A percentile compares a stretch with the other conserved stretches of the same genome.
These are phyloP conservation scores for Tetheella fluctuosa DNA, from an alignment of 2,888 invertebrate genomes.

Conservation along the genomic window DNA sequence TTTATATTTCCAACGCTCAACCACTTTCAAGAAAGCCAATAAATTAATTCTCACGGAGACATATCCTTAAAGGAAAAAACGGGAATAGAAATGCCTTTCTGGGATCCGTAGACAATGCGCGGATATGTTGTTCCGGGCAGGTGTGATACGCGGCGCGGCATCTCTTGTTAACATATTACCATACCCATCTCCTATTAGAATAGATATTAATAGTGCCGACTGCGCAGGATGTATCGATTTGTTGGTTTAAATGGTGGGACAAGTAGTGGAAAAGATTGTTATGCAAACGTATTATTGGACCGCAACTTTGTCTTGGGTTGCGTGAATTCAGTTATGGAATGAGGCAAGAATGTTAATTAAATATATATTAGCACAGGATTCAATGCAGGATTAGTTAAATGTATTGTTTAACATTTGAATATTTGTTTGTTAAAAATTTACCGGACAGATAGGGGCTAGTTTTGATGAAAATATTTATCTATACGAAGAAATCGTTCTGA, in stretches of 20 bases:
- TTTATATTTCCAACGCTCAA: background rate
- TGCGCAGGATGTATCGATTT: conserved; percentile 44
- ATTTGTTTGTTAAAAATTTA: too few relatives aligned
- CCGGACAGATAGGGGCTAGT: too few relatives aligned
- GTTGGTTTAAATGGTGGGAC: conserved; percentile 22
- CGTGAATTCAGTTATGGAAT: background rate
- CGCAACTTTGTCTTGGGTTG: background rate
- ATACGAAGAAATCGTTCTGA: too few relatives aligned
- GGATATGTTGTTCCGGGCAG: conserved; percentile 79
- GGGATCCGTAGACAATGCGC: conserved; percentile 73
- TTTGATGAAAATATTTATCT: too few relatives aligned
- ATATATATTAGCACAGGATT: conserved; percentile 8
- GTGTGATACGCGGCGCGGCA: conserved; percentile 50
- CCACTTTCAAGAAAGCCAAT: background rate
- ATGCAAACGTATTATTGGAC: background rate
- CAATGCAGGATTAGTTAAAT: conserved; percentile 5
- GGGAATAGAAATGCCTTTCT: conserved; percentile 41
- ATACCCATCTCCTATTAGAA: conserved; percentile 44
- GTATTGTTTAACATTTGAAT: too few relatives aligned
- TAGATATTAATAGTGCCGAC: conserved; percentile 11
- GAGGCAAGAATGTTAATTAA: background rate
- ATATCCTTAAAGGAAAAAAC: conserved; percentile 12
- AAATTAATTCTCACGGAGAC: conserved; percentile 1
- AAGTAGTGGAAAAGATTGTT: background rate
- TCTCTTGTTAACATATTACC: conserved; percentile 40